Percentiles rank a stretch among this genome's conserved stretches.
Evolutionary conservation across 2,888 invertebrate genomes (phyloP).

Genomic region (Oligia strigilis): DNA sequence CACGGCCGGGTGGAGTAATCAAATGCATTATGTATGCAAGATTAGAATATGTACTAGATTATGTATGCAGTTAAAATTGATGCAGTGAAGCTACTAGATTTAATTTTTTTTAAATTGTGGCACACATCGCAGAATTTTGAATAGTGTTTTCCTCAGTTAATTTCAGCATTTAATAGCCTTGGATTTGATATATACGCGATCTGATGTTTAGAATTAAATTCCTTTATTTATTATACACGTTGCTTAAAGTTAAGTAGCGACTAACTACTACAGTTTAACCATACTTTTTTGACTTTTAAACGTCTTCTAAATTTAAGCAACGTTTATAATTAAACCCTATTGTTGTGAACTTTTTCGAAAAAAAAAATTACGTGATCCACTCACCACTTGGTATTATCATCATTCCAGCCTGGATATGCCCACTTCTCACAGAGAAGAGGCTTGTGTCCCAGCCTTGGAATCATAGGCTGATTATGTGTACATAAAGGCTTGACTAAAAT

Average conservation of each 20-base stretch:
- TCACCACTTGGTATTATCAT: not conserved
- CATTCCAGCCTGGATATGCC: too few relatives aligned
- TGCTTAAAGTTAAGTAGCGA: too few relatives aligned
- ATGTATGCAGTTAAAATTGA: not conserved
- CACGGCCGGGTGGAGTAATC: not conserved
- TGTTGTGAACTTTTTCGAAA: not conserved
- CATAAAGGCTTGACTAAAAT: not conserved
- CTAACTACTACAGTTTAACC: too few relatives aligned
- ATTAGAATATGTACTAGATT: not conserved
- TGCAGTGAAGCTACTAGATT: not conserved
- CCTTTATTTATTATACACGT: too few relatives aligned
- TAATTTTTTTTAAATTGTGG: not conserved
- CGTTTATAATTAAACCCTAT: too few relatives aligned
- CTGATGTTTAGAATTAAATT: not conserved
- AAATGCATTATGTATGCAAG: slow-evolving; percentile 1
- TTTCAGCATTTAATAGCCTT: not conserved
- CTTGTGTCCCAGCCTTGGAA: too few relatives aligned
- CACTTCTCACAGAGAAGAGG: too few relatives aligned
- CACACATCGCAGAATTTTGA: not conserved
- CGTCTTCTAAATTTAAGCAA: too few relatives aligned
- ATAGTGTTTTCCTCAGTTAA: not conserved
- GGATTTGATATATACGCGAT: not conserved
- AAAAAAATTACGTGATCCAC: not conserved
- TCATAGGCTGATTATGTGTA: not conserved
- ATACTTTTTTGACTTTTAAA: too few relatives aligned